phyloP scores from a whole-genome alignment of 2,888 invertebrate genomes.

The Caenorhabditis sp. region DNA sequence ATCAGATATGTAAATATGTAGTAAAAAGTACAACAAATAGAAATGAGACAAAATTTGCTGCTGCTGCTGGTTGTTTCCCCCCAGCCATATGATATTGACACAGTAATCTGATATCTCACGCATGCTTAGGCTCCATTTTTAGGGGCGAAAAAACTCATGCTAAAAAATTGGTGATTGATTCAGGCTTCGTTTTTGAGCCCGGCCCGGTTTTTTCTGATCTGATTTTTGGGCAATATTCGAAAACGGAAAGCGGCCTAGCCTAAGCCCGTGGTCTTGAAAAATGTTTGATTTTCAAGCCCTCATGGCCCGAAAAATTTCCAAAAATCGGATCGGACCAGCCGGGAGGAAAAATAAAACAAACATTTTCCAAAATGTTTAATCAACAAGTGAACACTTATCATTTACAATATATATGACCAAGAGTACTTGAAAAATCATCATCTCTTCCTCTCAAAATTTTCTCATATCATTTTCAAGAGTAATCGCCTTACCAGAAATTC shows the following conservation, averaged over 20 bases:
- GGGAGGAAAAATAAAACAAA: background rate
- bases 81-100: background rate
- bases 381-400: background rate
- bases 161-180: background rate
- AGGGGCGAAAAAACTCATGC: background rate
- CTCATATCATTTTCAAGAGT: background rate
- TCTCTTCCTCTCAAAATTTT: background rate
- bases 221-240: too few species aligned
- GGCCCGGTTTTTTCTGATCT: too few species aligned
- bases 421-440: background rate
- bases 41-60: background rate
- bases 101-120: background rate
- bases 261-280: too few species aligned
- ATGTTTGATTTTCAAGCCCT: too few species aligned
- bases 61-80: background rate
- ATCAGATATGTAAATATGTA: background rate
- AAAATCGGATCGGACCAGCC: too few species aligned
- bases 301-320: too few species aligned
- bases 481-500: too few species aligned
- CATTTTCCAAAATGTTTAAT: background rate
- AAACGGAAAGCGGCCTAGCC: too few species aligned
- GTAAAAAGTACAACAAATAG: conserved; percentile 1
- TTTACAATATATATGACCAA: background rate
- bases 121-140: background rate
- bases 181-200: too few species aligned